Percentiles rank a stretch among this genome's conserved stretches.
Conservation (phyloP, 2,888 invertebrate genomes). For the Opisthograptis luteolata region DNA sequence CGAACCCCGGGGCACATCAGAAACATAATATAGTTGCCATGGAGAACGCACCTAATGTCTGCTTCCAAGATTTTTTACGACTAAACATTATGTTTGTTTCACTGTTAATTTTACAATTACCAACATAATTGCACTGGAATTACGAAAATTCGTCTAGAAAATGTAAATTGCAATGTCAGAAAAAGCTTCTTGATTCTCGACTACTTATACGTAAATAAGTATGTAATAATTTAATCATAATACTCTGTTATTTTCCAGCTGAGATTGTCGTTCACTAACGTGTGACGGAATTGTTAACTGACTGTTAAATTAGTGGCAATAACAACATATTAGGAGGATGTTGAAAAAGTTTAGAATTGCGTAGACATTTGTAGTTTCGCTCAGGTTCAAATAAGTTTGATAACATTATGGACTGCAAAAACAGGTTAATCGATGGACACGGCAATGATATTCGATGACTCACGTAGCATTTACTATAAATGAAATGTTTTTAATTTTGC, state of each 20-base stretch:
- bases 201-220: background rate
- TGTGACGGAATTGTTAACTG: slow-evolving; percentile 12
- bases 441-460: too few relatives aligned
- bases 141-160: too few relatives aligned
- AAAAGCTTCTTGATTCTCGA: background rate
- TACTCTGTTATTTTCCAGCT: slow-evolving; percentile 12
- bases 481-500: too few relatives aligned
- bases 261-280: background rate
- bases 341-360: slow-evolving; percentile 1
- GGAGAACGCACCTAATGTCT: too few relatives aligned
- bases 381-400: too few relatives aligned
- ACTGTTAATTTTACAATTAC: background rate
- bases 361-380: too few relatives aligned
- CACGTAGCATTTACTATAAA: too few relatives aligned
- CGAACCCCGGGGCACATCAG: too few relatives aligned
- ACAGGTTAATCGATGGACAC: too few relatives aligned
- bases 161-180: background rate
- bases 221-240: background rate
- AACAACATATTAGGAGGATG: too few relatives aligned
- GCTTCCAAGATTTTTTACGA: background rate
- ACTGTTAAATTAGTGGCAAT: slow-evolving; percentile 16
- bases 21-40: too few relatives aligned
- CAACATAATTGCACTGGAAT: background rate
- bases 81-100: background rate
- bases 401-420: too few relatives aligned